Evolutionary conservation across 2,888 invertebrate genomes (phyloP).

Genomic region (Athalia rosae): DNA sequence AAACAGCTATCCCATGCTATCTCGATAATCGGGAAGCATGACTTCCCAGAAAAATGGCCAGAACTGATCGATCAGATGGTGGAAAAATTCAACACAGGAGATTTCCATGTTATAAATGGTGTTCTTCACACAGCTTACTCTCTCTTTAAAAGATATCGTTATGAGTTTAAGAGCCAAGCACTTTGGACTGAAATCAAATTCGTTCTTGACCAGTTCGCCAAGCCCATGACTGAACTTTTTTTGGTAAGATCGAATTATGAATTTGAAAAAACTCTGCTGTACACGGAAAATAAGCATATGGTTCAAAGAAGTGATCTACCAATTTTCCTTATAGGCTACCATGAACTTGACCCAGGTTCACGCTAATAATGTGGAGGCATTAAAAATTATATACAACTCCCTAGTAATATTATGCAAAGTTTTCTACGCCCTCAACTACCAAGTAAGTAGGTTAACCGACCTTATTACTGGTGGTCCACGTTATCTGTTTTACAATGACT

Average conservation of each 20-base stretch:
- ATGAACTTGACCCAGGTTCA: slow-evolving; percentile 88
- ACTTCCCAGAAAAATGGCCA: slow-evolving; percentile 98
- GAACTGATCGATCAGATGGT: slow-evolving; percentile 95
- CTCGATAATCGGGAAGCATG: slow-evolving; percentile 95
- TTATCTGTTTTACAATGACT: not conserved
- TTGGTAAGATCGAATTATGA: slow-evolving; percentile 76
- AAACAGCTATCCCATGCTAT: slow-evolving; percentile 97
- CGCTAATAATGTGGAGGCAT: slow-evolving; percentile 85
- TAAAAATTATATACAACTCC: slow-evolving; percentile 92
- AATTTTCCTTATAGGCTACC: slow-evolving; percentile 79
- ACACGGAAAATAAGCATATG: slow-evolving; percentile 30
- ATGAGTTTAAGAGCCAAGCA: slow-evolving; percentile 95
- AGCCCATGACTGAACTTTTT: slow-evolving; percentile 94
- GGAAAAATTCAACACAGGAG: slow-evolving; percentile 90
- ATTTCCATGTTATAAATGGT: slow-evolving; percentile 96
- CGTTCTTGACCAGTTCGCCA: slow-evolving; percentile 94
- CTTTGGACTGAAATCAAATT: slow-evolving; percentile 98
- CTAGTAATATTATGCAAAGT: slow-evolving; percentile 93
- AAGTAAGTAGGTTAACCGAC: slow-evolving; percentile 75
- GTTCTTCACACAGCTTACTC: slow-evolving; percentile 97
- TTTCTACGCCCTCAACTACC: slow-evolving; percentile 97
- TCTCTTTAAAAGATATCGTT: slow-evolving; percentile 95
- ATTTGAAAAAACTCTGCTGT: not conserved
- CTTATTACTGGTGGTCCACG: not conserved
- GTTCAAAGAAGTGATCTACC: slow-evolving; percentile 47